Conservation (phyloP, 2,888 invertebrate species). For the Cataglyphis rosenhaueri region DNA sequence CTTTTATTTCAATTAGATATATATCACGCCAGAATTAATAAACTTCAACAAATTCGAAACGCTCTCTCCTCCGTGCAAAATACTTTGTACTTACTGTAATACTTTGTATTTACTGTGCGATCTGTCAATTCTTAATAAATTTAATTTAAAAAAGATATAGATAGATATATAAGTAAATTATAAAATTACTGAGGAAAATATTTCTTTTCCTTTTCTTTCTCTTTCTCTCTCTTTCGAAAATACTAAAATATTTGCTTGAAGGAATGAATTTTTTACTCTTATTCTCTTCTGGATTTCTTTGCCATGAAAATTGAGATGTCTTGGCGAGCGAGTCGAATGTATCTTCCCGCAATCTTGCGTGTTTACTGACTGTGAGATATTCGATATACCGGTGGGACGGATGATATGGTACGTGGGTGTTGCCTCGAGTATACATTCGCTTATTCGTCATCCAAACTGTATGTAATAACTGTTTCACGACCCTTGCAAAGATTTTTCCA, state of each 20-base stretch:
- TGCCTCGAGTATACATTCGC: constrained; percentile 46
- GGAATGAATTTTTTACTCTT: constrained; percentile 25
- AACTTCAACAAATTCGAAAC: background rate
- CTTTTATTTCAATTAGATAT: constrained; percentile 25
- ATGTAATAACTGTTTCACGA: constrained; percentile 50
- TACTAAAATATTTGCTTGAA: constrained; percentile 25
- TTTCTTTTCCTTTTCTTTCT: background rate
- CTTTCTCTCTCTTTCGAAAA: background rate
- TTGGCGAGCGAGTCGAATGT: constrained; percentile 61
- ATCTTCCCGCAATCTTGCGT: constrained; percentile 67
- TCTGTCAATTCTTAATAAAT: background rate
- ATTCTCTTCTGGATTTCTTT: constrained; percentile 47
- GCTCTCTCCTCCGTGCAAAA: background rate
- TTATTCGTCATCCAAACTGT: constrained; percentile 50
- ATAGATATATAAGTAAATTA: background rate
- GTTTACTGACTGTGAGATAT: constrained; percentile 73
- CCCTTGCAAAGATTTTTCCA: constrained; percentile 33
- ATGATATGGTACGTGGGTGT: constrained; percentile 40
- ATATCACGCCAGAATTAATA: background rate
- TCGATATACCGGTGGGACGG: constrained; percentile 54
- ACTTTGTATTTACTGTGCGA: background rate
- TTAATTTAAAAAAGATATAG: background rate
- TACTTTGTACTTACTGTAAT: background rate
- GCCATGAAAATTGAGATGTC: constrained; percentile 26
- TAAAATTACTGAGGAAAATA: background rate